These are phyloP conservation scores for Rhyacophila brunnea DNA, from an alignment of 1,140 invertebrate genomes.

Conservation along the genomic window DNA sequence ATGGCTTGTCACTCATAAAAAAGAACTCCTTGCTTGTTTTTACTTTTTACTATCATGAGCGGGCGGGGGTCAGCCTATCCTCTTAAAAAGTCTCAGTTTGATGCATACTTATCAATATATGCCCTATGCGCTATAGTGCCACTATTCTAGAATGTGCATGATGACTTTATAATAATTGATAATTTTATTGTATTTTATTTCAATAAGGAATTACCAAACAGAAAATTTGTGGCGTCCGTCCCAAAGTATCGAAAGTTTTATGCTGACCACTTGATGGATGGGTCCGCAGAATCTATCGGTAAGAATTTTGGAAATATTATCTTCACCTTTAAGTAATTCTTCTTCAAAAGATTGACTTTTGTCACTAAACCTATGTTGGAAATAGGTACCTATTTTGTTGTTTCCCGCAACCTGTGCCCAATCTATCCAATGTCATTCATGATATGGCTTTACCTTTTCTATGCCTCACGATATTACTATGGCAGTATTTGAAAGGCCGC, in stretches of 20 bases:
- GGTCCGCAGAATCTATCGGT: conserved; percentile 23
- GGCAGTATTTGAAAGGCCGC: no score
- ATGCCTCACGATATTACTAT: no score
- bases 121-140: neutral
- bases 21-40: no score
- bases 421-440: no score
- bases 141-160: neutral
- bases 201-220: neutral
- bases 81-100: neutral
- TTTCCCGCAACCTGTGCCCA: no score
- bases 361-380: no score
- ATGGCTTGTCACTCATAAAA: no score
- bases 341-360: neutral
- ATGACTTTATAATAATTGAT: neutral
- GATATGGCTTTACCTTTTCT: no score
- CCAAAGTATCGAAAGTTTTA: conserved; percentile 22
- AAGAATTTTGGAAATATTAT: no score
- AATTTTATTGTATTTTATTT: neutral
- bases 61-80: neutral
- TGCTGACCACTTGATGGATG: conserved; percentile 25
- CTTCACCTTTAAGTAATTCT: no score
- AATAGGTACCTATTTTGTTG: no score
- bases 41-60: no score
- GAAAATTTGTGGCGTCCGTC: neutral
- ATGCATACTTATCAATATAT: neutral